Evolutionary conservation across 2,113 vertebrate genomes (phyloP), one percentile per base, ranked within the genome.

Genomic region (Morone saxatilis): DNA sequence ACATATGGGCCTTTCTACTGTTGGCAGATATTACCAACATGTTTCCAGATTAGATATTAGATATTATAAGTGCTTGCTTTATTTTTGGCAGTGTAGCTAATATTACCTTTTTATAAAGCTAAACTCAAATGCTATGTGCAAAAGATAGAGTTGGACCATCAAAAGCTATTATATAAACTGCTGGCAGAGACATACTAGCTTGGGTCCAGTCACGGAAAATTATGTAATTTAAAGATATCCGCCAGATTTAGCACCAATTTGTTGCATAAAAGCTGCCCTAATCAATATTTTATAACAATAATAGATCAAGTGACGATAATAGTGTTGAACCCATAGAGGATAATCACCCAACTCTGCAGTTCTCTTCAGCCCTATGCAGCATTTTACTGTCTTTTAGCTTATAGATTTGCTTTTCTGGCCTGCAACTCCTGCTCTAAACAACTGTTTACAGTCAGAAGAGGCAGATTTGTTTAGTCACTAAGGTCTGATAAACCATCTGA

Each of bases 1-100:
- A 80, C 60, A 82, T 75, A 51, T 65, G 56, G 51, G 73, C 56
- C 71, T 53, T 83, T 77, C 71, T 41, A 56, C 17, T 43, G 56
- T 40, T 72, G 74, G 82, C 41, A 85, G 73, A 79, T 60, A 76
- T 62, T 41, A 76, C n/a, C 20, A 78, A 56, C 22, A 76, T 65
- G 19, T 78, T 41, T 86, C 61, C 70, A 85, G 67, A 81, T 5
- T 76, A 41, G 59, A 78, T 66, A 81, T 5, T 76, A 41, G 59
- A 78, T 66, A 78, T 48, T 54, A 69, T 63, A 80, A 81, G 56
- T 0, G 3, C 60, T 40, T n/a, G 40, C 43, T 67, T 63, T 68
- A 13, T 47, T 53, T 69, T 70, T 74, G 25, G 38, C 67, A 73
- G 8, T 31, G 50, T 19, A 17, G 74, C 5, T 47, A 84, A 19